Evolutionary conservation across 2,797 vertebrate species (phyloP).

Genomic region (Galago senegalensis): DNA sequence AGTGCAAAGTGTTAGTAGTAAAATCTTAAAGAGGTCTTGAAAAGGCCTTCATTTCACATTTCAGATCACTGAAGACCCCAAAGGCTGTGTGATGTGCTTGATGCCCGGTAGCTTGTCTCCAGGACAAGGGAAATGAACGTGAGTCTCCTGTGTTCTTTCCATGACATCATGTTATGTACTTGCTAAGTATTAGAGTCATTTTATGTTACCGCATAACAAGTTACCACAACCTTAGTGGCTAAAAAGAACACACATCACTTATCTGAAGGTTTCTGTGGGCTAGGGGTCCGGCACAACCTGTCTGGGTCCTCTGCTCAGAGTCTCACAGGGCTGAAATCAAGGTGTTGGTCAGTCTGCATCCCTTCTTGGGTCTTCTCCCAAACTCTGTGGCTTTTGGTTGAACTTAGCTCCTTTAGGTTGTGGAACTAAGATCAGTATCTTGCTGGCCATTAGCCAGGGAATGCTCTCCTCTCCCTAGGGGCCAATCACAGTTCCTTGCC

Average conservation of each 20-base stretch:
- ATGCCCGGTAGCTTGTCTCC: not conserved
- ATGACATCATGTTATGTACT: not conserved
- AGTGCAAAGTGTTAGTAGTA: not conserved
- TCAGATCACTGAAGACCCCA: not conserved
- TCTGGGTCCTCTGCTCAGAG: not conserved
- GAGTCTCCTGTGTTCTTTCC: not conserved
- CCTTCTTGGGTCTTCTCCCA: not conserved
- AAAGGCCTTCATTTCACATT: not conserved
- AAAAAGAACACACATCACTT: not conserved
- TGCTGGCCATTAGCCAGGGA: not conserved
- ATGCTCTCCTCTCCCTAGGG: not conserved
- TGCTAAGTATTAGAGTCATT: not conserved
- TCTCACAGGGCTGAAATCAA: not conserved
- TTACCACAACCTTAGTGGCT: not conserved
- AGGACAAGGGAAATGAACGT: not conserved
- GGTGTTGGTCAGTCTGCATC: not conserved
- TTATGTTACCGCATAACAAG: not conserved
- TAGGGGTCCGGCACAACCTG: not conserved
- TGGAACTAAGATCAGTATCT: not conserved
- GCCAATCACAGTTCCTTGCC: not conserved
- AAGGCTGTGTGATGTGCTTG: not conserved
- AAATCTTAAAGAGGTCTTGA: conserved; percentile 13
- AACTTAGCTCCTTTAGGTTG: not conserved
- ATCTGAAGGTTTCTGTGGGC: not conserved
- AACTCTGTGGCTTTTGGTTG: not conserved